These are phyloP conservation scores for Drosophila ercepeae DNA, from an alignment of 1,140 invertebrate genomes.

Conservation along the genomic window DNA sequence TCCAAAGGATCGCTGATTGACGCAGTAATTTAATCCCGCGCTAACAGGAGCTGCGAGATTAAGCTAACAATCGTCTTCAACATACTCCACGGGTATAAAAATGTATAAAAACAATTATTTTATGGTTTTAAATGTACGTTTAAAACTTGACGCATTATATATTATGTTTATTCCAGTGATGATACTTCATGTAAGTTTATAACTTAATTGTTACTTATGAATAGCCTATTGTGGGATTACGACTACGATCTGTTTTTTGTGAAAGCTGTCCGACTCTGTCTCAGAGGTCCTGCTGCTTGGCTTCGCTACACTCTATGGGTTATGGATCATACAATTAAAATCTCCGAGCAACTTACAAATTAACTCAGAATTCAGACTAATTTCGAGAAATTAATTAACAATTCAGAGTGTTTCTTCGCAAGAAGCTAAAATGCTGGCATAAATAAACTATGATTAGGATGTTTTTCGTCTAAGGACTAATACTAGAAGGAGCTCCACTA, in stretches of 20 bases:
- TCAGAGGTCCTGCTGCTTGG: conserved; percentile 9
- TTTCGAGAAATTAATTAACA: conserved; percentile 18
- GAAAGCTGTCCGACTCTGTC: conserved; percentile 1
- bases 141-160: conserved; percentile 24
- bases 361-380: conserved; percentile 35
- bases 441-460: conserved; percentile 42
- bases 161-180: conserved; percentile 64
- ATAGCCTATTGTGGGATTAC: conserved; percentile 13
- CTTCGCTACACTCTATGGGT: not conserved
- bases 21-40: no score
- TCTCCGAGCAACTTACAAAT: conserved; percentile 15
- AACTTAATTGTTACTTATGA: conserved; percentile 28
- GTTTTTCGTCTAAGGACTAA: not conserved
- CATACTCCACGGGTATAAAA: no score
- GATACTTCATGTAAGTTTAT: conserved; percentile 34
- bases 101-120: not conserved
- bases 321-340: conserved; percentile 6
- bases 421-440: conserved; percentile 15
- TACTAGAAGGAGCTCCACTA: not conserved
- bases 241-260: conserved; percentile 26
- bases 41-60: no score
- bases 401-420: not conserved
- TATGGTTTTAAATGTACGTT: not conserved
- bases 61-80: no score
- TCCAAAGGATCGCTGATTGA: no score